Conservation (phyloP, 1,140 invertebrate genomes). For the Bombyx mandarina region DNA sequence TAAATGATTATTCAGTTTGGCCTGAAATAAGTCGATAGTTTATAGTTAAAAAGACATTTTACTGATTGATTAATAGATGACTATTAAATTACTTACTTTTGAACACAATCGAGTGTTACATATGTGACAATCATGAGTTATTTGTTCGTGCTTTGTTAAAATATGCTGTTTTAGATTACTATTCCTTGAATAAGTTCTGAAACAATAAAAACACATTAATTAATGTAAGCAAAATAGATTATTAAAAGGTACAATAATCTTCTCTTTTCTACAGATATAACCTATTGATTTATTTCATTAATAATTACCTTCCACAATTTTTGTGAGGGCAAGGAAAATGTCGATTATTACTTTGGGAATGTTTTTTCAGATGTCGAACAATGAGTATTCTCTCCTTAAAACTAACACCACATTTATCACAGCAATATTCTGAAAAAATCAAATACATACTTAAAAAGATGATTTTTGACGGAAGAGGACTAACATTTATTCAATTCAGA, state of each 20-base stretch:
- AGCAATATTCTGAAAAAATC: slow-evolving; percentile 51
- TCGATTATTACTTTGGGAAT: slow-evolving; percentile 21
- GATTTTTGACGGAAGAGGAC: too few species aligned
- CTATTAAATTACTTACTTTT: slow-evolving; percentile 31
- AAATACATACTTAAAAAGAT: too few species aligned
- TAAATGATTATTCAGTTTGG: slow-evolving; percentile 36
- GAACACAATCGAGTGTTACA: slow-evolving; percentile 42
- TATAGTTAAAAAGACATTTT: too few species aligned
- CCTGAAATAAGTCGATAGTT: slow-evolving; percentile 26
- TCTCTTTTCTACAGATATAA: background rate
- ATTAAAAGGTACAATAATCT: background rate
- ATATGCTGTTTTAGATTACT: slow-evolving; percentile 59
- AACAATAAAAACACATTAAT: slow-evolving; percentile 9
- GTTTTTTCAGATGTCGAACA: slow-evolving; percentile 54
- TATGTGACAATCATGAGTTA: slow-evolving; percentile 37
- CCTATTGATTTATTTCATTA: slow-evolving; percentile 3
- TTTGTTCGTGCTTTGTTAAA: slow-evolving; percentile 38
- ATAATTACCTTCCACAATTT: slow-evolving; percentile 51
- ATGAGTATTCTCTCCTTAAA: slow-evolving; percentile 57
- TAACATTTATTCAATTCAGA: too few species aligned
- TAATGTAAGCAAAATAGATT: too few species aligned
- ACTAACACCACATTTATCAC: slow-evolving; percentile 58
- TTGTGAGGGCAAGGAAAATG: slow-evolving; percentile 54
- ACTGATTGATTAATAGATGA: background rate
- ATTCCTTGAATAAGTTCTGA: slow-evolving; percentile 47